Conservation (phyloP, 2,797 vertebrate species). For the Tiaroga cobitis region DNA sequence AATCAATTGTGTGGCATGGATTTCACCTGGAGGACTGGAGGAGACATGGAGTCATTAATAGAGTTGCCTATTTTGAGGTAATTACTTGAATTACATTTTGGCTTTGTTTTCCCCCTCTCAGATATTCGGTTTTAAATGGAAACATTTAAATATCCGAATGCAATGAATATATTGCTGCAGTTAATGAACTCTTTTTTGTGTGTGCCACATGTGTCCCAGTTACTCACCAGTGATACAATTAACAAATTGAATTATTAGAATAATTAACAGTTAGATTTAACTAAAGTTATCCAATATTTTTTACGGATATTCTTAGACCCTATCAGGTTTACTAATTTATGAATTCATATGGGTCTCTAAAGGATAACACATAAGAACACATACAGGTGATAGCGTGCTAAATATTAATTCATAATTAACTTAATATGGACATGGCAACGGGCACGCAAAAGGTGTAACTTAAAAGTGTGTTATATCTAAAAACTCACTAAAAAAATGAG, state of each 20-base stretch:
- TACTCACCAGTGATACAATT: neutral
- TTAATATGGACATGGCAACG: neutral
- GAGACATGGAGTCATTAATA: slow-evolving; percentile 53
- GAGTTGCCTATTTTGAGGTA: slow-evolving; percentile 66
- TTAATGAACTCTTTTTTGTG: neutral
- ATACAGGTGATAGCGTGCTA: neutral
- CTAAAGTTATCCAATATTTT: neutral
- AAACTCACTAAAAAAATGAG: no score
- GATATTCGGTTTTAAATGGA: slow-evolving; percentile 9
- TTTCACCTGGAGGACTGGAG: slow-evolving; percentile 40
- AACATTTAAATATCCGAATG: neutral
- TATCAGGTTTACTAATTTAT: neutral
- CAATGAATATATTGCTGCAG: neutral
- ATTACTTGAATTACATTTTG: slow-evolving; percentile 7
- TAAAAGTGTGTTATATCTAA: neutral
- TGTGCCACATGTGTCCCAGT: neutral
- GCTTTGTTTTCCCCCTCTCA: neutral
- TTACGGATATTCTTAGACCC: neutral
- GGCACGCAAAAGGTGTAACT: neutral
- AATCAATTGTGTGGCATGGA: slow-evolving; percentile 33
- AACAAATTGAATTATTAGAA: neutral
- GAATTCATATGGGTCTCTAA: neutral
- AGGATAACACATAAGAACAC: neutral
- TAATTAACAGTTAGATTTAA: neutral
- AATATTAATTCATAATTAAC: neutral